These are phyloP conservation scores for Luperina nickerlii DNA, from an alignment of 2,888 invertebrate genomes.

Conservation along the genomic window DNA sequence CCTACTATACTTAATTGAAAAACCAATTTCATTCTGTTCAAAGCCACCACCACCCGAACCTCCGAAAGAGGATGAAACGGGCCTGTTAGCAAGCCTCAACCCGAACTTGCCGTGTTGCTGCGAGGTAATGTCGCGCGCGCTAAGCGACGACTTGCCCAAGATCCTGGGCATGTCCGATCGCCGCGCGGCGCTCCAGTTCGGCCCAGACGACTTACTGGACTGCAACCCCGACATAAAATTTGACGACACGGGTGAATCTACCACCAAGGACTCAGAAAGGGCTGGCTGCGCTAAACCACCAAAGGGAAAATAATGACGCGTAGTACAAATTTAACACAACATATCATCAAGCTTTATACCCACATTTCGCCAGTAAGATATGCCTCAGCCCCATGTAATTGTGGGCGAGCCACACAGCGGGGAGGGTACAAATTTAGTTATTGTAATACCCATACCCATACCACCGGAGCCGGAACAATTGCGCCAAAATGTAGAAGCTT, in stretches of 20 bases:
- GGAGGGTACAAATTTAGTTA: background rate
- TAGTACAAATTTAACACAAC: background rate
- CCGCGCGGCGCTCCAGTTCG: constrained; percentile 25
- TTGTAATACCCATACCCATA: background rate
- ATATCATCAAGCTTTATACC: background rate
- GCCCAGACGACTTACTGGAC: background rate
- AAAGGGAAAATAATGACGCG: background rate
- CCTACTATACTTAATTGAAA: background rate
- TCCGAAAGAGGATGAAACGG: constrained; percentile 17
- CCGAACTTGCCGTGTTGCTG: constrained; percentile 71
- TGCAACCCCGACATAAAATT: background rate
- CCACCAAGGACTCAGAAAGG: background rate
- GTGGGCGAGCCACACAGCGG: no score
- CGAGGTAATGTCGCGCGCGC: constrained; percentile 72
- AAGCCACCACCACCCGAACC: background rate
- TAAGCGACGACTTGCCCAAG: constrained; percentile 70
- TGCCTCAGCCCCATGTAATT: no score
- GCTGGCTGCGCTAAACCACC: background rate
- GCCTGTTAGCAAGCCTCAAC: constrained; percentile 68
- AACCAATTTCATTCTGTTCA: constrained; percentile 9
- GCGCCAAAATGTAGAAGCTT: background rate
- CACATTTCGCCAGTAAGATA: background rate
- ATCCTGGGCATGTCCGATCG: constrained; percentile 66
- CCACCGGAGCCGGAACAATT: background rate
- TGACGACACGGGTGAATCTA: background rate